phyloP scores from a whole-genome alignment of 2,113 vertebrate genomes.

The Pampusana beccarii region DNA sequence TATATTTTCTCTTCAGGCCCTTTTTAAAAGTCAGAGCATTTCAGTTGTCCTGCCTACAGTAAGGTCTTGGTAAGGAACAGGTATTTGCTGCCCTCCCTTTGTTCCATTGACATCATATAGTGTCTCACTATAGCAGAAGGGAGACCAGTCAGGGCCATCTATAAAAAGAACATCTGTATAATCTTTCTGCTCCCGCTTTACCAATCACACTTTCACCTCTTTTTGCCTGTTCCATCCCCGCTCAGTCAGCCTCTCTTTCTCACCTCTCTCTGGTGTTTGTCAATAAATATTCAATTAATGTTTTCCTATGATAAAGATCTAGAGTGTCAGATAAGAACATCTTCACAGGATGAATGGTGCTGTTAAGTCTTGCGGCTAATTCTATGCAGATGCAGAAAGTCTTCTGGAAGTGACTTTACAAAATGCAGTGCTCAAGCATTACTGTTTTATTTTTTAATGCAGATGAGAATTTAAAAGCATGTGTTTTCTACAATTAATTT shows the following conservation, averaged over 20 bases:
- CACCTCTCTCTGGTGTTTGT: background rate
- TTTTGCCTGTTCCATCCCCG: background rate
- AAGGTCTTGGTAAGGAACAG: background rate
- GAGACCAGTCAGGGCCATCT: background rate
- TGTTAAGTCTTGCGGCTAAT: constrained; percentile 41
- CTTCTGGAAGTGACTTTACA: constrained; percentile 43
- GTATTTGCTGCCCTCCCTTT: background rate
- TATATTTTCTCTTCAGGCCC: background rate
- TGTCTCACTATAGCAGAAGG: background rate
- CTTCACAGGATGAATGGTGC: constrained; percentile 48
- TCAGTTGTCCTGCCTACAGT: background rate
- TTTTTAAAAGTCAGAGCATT: background rate
- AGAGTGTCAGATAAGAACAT: constrained; percentile 35
- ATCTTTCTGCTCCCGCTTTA: background rate
- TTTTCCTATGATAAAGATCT: constrained; percentile 56
- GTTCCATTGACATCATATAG: background rate
- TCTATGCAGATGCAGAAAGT: constrained; percentile 47
- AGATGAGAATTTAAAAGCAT: constrained; percentile 68
- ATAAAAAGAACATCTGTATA: background rate
- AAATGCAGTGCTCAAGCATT: constrained; percentile 5
- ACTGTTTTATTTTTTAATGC: constrained; percentile 66
- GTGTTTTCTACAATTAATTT: constrained; percentile 70
- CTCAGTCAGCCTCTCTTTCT: background rate
- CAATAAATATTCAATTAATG: constrained; percentile 65
- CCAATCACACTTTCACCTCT: background rate